A percentile compares a stretch with the other conserved stretches of the same genome.
phyloP scores from a whole-genome alignment of 30 jellyfish, hydroid and myxozoan genomes.

The Pelagia noctiluca region DNA sequence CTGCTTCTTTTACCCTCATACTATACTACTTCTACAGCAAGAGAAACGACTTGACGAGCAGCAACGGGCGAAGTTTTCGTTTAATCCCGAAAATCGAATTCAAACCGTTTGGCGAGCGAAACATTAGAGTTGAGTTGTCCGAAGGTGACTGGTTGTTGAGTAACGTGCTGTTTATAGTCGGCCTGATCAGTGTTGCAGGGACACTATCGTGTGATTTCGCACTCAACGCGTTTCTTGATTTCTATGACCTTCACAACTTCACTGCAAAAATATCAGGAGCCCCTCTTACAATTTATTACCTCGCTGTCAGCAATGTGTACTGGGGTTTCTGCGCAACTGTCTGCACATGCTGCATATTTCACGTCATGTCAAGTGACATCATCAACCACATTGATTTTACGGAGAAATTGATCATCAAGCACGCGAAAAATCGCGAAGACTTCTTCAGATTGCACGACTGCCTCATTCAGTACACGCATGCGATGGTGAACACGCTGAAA shows the following conservation, averaged over 20 bases:
- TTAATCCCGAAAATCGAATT: conserved; percentile 24
- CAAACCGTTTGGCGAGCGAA: not conserved
- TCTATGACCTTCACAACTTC: conserved; percentile 37
- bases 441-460: conserved; percentile 31
- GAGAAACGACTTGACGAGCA: conserved; percentile 8
- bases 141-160: conserved; percentile 36
- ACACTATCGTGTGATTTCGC: conserved; percentile 18
- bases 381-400: conserved; percentile 32
- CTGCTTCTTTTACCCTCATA: conserved; percentile 31
- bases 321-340: conserved; percentile 55
- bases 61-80: not conserved
- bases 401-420: conserved; percentile 19
- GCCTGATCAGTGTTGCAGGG: conserved; percentile 29
- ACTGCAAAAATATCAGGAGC: conserved; percentile 24
- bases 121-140: not conserved
- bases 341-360: conserved; percentile 44
- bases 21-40: conserved; percentile 21
- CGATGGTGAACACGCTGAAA: conserved; percentile 8
- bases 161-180: conserved; percentile 18
- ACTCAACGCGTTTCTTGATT: conserved; percentile 35
- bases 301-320: conserved; percentile 22
- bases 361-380: conserved; percentile 25
- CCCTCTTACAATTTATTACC: not conserved
- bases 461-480: conserved; percentile 20
- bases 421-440: conserved; percentile 25